Percentiles rank a stretch among this genome's conserved stretches.
phyloP scores from a whole-genome alignment of 2,797 vertebrate genomes.

The Margarornis squamiger region DNA sequence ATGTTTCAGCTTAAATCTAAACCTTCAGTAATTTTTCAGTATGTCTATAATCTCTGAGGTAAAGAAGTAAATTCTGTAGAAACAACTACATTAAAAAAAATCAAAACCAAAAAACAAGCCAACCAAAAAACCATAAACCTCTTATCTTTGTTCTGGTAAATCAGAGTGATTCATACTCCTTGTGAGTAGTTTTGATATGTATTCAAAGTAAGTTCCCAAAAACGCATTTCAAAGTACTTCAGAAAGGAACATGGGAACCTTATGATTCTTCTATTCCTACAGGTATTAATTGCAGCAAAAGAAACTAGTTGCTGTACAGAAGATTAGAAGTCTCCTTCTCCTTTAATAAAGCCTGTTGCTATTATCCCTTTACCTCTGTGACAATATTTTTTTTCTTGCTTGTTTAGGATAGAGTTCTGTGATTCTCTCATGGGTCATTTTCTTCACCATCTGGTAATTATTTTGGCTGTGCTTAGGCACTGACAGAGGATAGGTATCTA shows the following conservation, averaged over 20 bases:
- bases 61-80: not conserved
- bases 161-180: not conserved
- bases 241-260: not conserved
- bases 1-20: not conserved
- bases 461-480: not conserved
- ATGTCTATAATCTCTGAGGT: not conserved
- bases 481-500: not conserved
- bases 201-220: conserved; percentile 2
- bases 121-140: not conserved
- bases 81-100: not conserved
- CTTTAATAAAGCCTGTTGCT: conserved; percentile 4
- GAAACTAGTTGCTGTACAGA: not conserved
- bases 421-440: not conserved
- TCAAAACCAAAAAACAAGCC: no score
- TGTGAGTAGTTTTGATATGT: not conserved
- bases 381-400: not conserved
- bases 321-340: conserved; percentile 4
- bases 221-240: not conserved
- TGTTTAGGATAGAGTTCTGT: not conserved
- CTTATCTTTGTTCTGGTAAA: not conserved
- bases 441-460: conserved; percentile 20
- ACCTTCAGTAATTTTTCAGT: not conserved
- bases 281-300: not conserved
- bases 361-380: not conserved
- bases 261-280: conserved; percentile 4